Evolutionary conservation across 2,888 invertebrate species (phyloP).

Genomic region (Belgica antarctica): DNA sequence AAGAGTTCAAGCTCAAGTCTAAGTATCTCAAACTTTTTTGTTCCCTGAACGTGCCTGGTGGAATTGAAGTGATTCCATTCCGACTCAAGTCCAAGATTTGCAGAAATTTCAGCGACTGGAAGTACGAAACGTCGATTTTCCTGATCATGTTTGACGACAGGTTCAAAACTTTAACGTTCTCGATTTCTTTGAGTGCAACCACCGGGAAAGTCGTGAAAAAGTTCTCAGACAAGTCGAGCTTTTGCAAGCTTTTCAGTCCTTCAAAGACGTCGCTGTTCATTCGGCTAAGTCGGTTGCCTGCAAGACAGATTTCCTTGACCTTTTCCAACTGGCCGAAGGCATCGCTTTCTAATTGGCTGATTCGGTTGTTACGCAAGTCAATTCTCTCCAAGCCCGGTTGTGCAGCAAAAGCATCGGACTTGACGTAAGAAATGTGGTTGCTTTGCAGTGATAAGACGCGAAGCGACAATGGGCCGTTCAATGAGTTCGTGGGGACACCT

Average conservation of each 20-base stretch:
- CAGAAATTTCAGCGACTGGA: slow-evolving; percentile 65
- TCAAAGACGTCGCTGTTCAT: slow-evolving; percentile 83
- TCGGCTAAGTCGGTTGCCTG: slow-evolving; percentile 73
- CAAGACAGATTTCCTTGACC: slow-evolving; percentile 68
- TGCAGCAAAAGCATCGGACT: slow-evolving; percentile 67
- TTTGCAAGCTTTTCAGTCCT: slow-evolving; percentile 65
- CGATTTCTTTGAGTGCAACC: slow-evolving; percentile 70
- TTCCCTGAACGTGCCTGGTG: slow-evolving; percentile 77
- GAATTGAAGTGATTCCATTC: slow-evolving; percentile 78
- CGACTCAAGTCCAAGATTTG: slow-evolving; percentile 78
- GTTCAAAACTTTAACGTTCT: slow-evolving; percentile 70
- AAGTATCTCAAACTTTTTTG: slow-evolving; percentile 69
- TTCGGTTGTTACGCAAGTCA: slow-evolving; percentile 75
- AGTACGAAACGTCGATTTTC: slow-evolving; percentile 73
- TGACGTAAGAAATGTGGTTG: slow-evolving; percentile 73
- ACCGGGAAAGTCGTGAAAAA: slow-evolving; percentile 79
- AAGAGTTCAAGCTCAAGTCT: slow-evolving; percentile 80
- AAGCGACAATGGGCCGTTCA: slow-evolving; percentile 76
- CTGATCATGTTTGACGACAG: slow-evolving; percentile 82
- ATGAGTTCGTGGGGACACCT: slow-evolving; percentile 70
- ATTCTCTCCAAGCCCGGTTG: slow-evolving; percentile 70
- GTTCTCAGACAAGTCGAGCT: slow-evolving; percentile 82
- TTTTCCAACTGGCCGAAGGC: slow-evolving; percentile 68
- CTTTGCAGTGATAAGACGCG: slow-evolving; percentile 70
- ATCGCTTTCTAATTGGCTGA: slow-evolving; percentile 72